Evolutionary conservation across 2,888 invertebrate genomes (phyloP).

Genomic region (Malacosoma neustria): DNA sequence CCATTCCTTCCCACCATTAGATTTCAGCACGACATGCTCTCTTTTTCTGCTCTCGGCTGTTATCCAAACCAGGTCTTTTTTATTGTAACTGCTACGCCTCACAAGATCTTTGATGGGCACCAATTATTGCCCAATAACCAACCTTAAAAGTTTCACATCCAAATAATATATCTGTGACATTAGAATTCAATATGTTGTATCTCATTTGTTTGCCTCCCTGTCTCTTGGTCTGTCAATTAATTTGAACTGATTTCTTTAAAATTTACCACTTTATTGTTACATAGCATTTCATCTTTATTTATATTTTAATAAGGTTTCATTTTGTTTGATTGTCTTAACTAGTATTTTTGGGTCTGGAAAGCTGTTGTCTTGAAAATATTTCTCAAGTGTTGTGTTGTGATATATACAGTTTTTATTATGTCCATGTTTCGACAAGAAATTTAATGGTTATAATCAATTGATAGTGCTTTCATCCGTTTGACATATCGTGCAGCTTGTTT

Average conservation of each 20-base stretch:
- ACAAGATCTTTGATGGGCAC: too few species aligned
- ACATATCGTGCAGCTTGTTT: background rate
- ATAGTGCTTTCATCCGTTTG: constrained; percentile 1
- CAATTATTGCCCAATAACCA: too few species aligned
- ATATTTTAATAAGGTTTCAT: constrained; percentile 3
- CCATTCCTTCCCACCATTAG: too few species aligned
- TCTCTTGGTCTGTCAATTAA: constrained; percentile 51
- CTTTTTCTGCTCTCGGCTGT: too few species aligned
- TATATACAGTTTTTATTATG: constrained; percentile 53
- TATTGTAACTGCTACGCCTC: too few species aligned
- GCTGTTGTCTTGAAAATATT: constrained; percentile 55
- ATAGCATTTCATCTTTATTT: constrained; percentile 7
- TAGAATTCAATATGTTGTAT: constrained; percentile 55
- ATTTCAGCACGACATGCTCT: too few species aligned
- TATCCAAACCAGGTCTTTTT: too few species aligned
- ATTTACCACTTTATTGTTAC: constrained; percentile 12
- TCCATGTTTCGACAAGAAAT: constrained; percentile 54
- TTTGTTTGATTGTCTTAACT: constrained; percentile 5
- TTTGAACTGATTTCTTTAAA: constrained; percentile 53
- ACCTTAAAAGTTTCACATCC: too few species aligned
- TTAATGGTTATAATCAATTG: constrained; percentile 66
- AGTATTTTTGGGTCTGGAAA: constrained; percentile 20
- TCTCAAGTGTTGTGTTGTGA: constrained; percentile 42
- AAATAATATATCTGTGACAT: too few species aligned
- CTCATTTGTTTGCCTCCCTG: constrained; percentile 61